Conservation (phyloP, 2,797 vertebrate species). For the Tamandua tetradactyla region DNA sequence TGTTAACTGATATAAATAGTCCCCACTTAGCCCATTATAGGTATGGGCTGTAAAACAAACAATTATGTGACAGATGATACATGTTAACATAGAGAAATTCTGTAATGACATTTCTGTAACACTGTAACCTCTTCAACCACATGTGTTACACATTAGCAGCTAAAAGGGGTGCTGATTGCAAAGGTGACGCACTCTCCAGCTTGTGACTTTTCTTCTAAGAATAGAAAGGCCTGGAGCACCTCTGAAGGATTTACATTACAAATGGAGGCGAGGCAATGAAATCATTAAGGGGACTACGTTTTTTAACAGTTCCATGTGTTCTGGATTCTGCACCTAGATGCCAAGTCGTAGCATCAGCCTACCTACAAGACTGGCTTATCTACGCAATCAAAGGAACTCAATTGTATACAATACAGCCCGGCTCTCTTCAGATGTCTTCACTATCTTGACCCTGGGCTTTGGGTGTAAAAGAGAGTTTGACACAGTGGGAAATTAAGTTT, state of each 20-base stretch:
- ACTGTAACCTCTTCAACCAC: slow-evolving; percentile 84
- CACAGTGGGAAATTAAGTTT: slow-evolving; percentile 64
- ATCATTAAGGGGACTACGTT: slow-evolving; percentile 75
- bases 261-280: slow-evolving; percentile 79
- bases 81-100: slow-evolving; percentile 85
- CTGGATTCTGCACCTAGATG: slow-evolving; percentile 1
- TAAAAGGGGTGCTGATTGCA: slow-evolving; percentile 84
- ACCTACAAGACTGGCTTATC: slow-evolving; percentile 5
- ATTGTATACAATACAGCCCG: not conserved
- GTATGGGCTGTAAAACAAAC: slow-evolving; percentile 87
- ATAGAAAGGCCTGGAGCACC: slow-evolving; percentile 82
- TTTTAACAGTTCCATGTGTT: slow-evolving; percentile 74
- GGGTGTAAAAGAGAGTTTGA: slow-evolving; percentile 48
- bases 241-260: slow-evolving; percentile 80
- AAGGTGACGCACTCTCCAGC: slow-evolving; percentile 82
- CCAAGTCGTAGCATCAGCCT: slow-evolving; percentile 53
- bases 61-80: slow-evolving; percentile 88
- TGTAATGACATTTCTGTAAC: slow-evolving; percentile 86
- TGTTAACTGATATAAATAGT: slow-evolving; percentile 89
- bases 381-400: not conserved
- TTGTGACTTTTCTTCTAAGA: slow-evolving; percentile 83
- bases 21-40: slow-evolving; percentile 86
- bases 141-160: slow-evolving; percentile 87
- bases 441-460: not conserved
- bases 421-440: slow-evolving; percentile 46